These are phyloP conservation scores for Ypsolopha sequella DNA, from an alignment of 2,888 invertebrate species.

Conservation along the genomic window DNA sequence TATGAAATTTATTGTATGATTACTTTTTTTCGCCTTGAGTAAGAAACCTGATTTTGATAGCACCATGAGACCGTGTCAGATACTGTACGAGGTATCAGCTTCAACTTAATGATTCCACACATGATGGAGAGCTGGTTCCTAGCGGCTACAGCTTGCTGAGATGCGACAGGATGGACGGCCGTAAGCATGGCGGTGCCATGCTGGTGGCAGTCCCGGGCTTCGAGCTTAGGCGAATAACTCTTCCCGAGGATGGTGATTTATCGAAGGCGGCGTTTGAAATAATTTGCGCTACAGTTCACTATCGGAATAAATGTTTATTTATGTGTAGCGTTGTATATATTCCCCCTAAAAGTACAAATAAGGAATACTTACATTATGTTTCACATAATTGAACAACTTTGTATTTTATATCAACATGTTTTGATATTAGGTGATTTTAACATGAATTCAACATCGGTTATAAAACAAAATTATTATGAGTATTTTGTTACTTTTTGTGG, in stretches of 20 bases:
- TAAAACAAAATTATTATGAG: no score
- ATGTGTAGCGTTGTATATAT: constrained; percentile 6
- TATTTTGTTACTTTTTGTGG: neutral
- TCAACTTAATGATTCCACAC: neutral
- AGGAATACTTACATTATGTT: constrained; percentile 5
- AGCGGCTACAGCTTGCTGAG: neutral
- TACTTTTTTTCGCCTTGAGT: no score
- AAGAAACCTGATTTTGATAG: no score
- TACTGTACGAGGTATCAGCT: no score
- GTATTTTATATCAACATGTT: no score
- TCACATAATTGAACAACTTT: no score
- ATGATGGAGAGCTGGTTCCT: neutral
- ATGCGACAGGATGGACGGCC: neutral
- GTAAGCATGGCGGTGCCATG: neutral
- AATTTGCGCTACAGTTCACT: constrained; percentile 3
- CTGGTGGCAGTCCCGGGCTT: constrained; percentile 3
- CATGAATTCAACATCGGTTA: no score
- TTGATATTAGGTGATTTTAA: no score
- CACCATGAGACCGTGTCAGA: no score
- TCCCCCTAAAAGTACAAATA: constrained; percentile 1
- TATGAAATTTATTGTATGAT: no score
- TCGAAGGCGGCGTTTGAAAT: no score
- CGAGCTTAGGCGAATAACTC: neutral
- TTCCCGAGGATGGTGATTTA: neutral
- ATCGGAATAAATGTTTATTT: constrained; percentile 2